Conservation (phyloP, 2,888 invertebrate genomes). For the Falcaria lacertinaria region DNA sequence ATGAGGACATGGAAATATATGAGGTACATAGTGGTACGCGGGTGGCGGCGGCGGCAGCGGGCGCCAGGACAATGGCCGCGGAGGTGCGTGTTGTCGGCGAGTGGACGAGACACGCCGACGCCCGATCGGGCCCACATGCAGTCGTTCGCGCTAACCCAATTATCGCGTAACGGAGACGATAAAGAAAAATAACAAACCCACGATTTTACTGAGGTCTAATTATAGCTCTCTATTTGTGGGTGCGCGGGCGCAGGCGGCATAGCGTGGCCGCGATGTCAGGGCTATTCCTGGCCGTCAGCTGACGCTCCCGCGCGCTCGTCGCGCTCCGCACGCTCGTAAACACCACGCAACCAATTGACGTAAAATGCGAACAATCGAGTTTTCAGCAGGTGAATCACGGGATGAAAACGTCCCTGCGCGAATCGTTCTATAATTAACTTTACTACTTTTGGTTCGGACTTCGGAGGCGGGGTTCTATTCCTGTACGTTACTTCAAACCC, state of each 20-base stretch:
- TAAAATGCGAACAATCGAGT: constrained; percentile 77
- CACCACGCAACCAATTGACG: constrained; percentile 77
- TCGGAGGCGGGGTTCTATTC: constrained; percentile 76
- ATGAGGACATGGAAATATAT: constrained; percentile 1
- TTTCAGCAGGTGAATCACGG: constrained; percentile 77
- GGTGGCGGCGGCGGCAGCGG: constrained; percentile 19
- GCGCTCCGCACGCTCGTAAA: constrained; percentile 57
- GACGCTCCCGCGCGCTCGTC: constrained; percentile 61
- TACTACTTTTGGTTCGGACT: constrained; percentile 76
- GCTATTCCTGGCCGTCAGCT: constrained; percentile 79
- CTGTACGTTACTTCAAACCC: constrained; percentile 60
- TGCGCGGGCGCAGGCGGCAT: constrained; percentile 77
- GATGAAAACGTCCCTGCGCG: constrained; percentile 72
- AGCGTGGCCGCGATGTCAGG: constrained; percentile 77
- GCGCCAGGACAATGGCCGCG: constrained; percentile 52
- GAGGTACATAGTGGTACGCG: constrained; percentile 15
- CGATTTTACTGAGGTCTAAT: constrained; percentile 78
- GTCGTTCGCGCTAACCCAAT: constrained; percentile 73
- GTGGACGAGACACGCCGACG: constrained; percentile 74
- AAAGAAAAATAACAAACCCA: constrained; percentile 81
- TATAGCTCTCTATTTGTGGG: constrained; percentile 76
- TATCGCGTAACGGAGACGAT: constrained; percentile 78
- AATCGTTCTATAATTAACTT: constrained; percentile 73
- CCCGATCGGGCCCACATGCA: constrained; percentile 74
- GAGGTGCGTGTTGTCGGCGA: constrained; percentile 35